These are phyloP conservation scores for Ctenochaetus hawaiiensis DNA, from an alignment of 2,797 vertebrate species.

Conservation along the genomic window DNA sequence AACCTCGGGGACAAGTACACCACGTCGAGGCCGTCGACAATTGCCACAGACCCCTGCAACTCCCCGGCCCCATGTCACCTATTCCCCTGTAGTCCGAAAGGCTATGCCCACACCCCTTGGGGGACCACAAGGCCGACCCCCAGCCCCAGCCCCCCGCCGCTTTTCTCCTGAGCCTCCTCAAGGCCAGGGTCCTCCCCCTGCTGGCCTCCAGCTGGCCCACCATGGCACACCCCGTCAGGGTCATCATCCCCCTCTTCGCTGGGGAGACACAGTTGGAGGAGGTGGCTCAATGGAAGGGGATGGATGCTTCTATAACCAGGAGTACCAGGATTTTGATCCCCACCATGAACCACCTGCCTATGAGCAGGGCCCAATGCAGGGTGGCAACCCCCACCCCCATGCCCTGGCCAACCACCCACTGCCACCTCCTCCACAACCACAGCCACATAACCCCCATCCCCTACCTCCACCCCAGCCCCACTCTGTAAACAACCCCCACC, in stretches of 20 bases:
- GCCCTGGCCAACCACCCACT: conserved; percentile 77
- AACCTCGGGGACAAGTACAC: conserved; percentile 96
- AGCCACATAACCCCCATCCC: conserved; percentile 79
- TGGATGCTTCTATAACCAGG: conserved; percentile 87
- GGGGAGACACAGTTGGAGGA: conserved; percentile 79
- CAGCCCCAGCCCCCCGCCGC: conserved; percentile 77
- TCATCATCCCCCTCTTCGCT: conserved; percentile 76
- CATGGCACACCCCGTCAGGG: conserved; percentile 79
- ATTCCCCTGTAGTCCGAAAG: conserved; percentile 94
- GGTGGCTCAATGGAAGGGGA: conserved; percentile 79
- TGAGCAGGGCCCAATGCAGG: conserved; percentile 80
- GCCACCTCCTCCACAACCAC: conserved; percentile 83
- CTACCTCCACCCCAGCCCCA: conserved; percentile 82
- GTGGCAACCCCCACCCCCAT: conserved; percentile 84
- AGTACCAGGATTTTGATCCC: conserved; percentile 87
- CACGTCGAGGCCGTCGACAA: conserved; percentile 93
- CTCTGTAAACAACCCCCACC: conserved; percentile 82
- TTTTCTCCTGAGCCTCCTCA: conserved; percentile 84
- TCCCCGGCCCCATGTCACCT: conserved; percentile 93
- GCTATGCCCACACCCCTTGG: conserved; percentile 82
- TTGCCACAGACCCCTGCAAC: conserved; percentile 95
- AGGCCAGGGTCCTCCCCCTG: conserved; percentile 71
- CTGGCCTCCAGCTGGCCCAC: conserved; percentile 72
- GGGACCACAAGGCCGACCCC: conserved; percentile 77
- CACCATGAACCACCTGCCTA: conserved; percentile 87